Conservation (phyloP, 2,888 invertebrate genomes). For the Caenorhabditis sp. region DNA sequence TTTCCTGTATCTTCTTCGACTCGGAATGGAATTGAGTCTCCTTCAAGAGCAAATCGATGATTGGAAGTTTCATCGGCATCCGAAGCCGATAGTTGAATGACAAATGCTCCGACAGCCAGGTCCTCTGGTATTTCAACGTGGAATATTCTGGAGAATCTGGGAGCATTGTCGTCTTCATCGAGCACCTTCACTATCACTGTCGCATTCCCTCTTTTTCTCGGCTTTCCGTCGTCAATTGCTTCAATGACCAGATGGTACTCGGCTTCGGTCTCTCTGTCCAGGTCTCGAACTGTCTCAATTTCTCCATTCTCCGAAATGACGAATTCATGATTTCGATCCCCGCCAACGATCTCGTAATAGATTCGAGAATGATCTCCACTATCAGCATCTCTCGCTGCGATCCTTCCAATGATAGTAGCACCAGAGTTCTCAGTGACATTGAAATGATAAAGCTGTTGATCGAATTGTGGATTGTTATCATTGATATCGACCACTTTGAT, state of each 20-base stretch:
- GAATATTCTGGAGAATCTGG: conserved; percentile 87
- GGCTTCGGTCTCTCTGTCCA: conserved; percentile 67
- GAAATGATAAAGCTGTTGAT: conserved; percentile 47
- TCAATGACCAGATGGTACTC: conserved; percentile 91
- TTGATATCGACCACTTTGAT: conserved; percentile 88
- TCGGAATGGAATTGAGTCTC: conserved; percentile 33
- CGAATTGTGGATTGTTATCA: conserved; percentile 95
- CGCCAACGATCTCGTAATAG: conserved; percentile 85
- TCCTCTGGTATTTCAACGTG: conserved; percentile 71
- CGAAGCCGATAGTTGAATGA: conserved; percentile 64
- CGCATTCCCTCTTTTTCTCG: conserved; percentile 83
- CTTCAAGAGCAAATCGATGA: conserved; percentile 65
- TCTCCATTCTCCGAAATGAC: conserved; percentile 59
- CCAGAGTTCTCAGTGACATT: conserved; percentile 70
- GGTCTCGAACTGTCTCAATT: conserved; percentile 43
- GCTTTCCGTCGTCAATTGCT: conserved; percentile 91
- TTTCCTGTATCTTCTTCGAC: conserved; percentile 62
- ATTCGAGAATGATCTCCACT: conserved; percentile 16
- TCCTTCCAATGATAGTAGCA: conserved; percentile 85
- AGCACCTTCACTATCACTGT: conserved; percentile 85
- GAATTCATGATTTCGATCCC: conserved; percentile 90
- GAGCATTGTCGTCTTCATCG: conserved; percentile 96
- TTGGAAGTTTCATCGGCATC: conserved; percentile 66
- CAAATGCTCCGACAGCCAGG: conserved; percentile 44
- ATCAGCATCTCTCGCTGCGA: conserved; percentile 91